A percentile compares a stretch with the other conserved stretches of the same genome.
Conservation (phyloP, 1,140 invertebrate species). For the Drosophila leontia region DNA sequence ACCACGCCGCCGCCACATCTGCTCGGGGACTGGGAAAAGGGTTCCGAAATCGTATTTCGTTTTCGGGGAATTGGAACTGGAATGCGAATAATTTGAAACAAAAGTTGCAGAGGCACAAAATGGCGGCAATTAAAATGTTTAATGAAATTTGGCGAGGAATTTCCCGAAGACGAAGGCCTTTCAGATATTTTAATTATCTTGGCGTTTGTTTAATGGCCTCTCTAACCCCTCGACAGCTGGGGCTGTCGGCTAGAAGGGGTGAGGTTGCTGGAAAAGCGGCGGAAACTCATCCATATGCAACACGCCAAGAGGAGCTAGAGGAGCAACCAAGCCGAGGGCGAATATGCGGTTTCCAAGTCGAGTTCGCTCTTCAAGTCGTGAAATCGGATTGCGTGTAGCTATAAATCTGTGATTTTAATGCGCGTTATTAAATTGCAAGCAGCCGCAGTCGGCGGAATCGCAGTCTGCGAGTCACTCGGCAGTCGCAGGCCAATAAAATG, state of each 20-base stretch:
- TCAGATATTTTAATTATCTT: slow-evolving; percentile 80
- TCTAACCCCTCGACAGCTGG: slow-evolving; percentile 42
- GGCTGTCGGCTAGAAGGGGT: not conserved
- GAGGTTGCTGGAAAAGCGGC: slow-evolving; percentile 24
- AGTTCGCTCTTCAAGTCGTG: slow-evolving; percentile 62
- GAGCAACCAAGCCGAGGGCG: slow-evolving; percentile 7
- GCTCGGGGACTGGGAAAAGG: slow-evolving; percentile 24
- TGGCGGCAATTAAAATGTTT: slow-evolving; percentile 80
- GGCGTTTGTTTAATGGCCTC: slow-evolving; percentile 70
- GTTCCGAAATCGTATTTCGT: slow-evolving; percentile 72
- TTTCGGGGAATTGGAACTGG: slow-evolving; percentile 68
- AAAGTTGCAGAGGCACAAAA: slow-evolving; percentile 64
- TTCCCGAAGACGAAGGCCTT: slow-evolving; percentile 39
- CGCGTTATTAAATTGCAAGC: slow-evolving; percentile 81
- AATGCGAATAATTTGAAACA: slow-evolving; percentile 75
- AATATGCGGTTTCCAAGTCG: slow-evolving; percentile 47
- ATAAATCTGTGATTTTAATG: slow-evolving; percentile 83
- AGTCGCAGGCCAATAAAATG: slow-evolving; percentile 75
- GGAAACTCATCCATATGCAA: slow-evolving; percentile 48
- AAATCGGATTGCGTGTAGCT: slow-evolving; percentile 81
- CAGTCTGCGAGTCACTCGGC: slow-evolving; percentile 22
- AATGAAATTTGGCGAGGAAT: slow-evolving; percentile 74
- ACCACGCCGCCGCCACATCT: slow-evolving; percentile 2
- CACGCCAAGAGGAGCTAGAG: slow-evolving; percentile 6
- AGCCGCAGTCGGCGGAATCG: slow-evolving; percentile 34